Evolutionary conservation across 2,797 vertebrate genomes (phyloP), one percentile per base, ranked within the genome.

Genomic region (Pseudochirops cupreus): DNA sequence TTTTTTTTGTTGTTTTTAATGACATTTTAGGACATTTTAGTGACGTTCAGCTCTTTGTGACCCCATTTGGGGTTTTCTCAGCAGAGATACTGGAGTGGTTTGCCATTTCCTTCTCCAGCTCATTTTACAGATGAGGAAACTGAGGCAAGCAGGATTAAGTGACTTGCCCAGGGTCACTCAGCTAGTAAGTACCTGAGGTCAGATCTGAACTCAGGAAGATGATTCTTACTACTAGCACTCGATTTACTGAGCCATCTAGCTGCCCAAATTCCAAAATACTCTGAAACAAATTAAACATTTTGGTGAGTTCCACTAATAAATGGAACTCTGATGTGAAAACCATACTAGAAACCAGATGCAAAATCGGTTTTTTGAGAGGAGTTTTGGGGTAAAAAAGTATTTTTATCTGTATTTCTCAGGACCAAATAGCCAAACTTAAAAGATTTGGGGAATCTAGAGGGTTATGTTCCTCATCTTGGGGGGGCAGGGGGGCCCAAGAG

Each of bases 331-430:
- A 95, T 92, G 95, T 67, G 91, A 93, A 97, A 94, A 92, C 91
- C 89, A 56, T 97, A 97, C 89, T 95, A 82, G 95, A 97, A 95
- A 92, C 21, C 46, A 96, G 57, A 96, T 94, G 91, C 94, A 82
- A 93, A 97, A 95, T 91, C n/a, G 90, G 9, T 21, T 93, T 82
- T 82, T 82, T 46, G 24, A 82, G n/a, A 24, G 12, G 58, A 95
- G 59, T 52, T 94, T 96, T 91, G 50, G 56, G 92, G 0, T 52
- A 53, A 33, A 95, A n/a, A 95, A 67, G 1, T 24, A 31, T 96
- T 93, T 93, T n/a, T 53, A 92, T 87, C 93, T 39, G 29, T 92
- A 89, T 90, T 93, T 91, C 14, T 90, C 26, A 95, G 94, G 31
- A 94, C 1, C 92, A 82, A 93, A 74, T 96, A 55, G 39, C 46